Evolutionary conservation across 2,797 vertebrate species (phyloP).

Genomic region (Chrysocyon brachyurus): DNA sequence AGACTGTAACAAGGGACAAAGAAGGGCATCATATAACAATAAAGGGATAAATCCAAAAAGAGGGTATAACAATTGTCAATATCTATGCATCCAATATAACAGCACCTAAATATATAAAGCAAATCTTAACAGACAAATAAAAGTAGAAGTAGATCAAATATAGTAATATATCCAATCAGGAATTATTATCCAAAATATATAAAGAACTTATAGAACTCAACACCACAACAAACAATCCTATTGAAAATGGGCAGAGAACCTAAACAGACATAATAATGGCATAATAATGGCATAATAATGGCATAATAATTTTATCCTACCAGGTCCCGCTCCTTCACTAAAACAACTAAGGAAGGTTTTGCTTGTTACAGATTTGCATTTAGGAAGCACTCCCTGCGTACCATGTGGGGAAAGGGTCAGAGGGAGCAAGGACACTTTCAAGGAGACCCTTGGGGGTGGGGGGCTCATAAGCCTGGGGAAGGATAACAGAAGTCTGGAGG

Average conservation of each 20-base stretch:
- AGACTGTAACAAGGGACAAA: background rate
- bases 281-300: background rate
- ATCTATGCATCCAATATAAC: background rate
- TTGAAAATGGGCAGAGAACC: background rate
- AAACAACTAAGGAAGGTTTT: background rate
- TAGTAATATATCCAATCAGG: background rate
- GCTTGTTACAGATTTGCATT: background rate
- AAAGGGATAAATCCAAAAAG: background rate
- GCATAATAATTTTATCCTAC: background rate
- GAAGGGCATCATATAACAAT: background rate
- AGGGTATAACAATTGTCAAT: background rate
- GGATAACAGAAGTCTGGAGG: background rate
- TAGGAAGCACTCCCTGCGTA: background rate
- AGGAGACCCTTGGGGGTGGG: background rate
- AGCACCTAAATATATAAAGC: background rate
- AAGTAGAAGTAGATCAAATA: background rate
- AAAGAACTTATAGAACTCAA: background rate
- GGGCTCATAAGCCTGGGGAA: background rate
- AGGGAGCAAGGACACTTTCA: background rate
- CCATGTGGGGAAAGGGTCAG: background rate
- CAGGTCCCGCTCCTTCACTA: background rate
- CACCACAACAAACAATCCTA: background rate
- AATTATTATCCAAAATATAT: background rate
- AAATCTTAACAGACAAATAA: background rate
- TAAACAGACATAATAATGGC: background rate